Conservation (phyloP, 2,797 vertebrate genomes). For the Loriculus beryllinus region DNA sequence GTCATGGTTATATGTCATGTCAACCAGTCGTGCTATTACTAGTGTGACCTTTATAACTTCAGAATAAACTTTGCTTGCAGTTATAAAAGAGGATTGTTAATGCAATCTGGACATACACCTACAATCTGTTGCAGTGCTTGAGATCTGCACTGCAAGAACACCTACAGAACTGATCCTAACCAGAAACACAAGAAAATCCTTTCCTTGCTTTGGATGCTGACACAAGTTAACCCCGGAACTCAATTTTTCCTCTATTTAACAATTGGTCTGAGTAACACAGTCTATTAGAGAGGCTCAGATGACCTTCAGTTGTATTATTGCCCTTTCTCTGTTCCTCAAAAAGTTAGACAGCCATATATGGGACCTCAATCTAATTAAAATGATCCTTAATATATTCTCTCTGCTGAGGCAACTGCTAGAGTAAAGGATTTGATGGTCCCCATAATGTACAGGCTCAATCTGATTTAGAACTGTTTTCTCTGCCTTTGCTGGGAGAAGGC, state of each 20-base stretch:
- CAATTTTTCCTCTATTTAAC: conserved; percentile 35
- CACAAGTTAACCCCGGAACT: not conserved
- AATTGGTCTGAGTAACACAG: not conserved
- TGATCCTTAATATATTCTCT: conserved; percentile 40
- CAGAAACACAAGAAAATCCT: not conserved
- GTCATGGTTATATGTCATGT: conserved; percentile 10
- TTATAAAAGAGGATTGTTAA: conserved; percentile 23
- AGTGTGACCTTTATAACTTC: conserved; percentile 36
- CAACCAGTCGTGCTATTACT: conserved; percentile 8
- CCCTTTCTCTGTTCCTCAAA: conserved; percentile 20
- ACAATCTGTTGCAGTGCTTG: not conserved
- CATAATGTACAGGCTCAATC: not conserved
- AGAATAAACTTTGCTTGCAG: conserved; percentile 51
- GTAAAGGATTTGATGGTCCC: conserved; percentile 13
- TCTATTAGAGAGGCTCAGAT: not conserved
- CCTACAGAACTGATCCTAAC: not conserved
- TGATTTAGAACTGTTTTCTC: conserved; percentile 15
- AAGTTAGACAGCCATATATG: conserved; percentile 2
- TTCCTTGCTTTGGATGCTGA: conserved; percentile 3
- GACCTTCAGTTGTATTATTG: conserved; percentile 20
- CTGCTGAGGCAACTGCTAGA: conserved; percentile 26
- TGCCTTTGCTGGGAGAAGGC: not conserved
- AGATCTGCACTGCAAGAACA: not conserved
- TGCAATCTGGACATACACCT: not conserved
- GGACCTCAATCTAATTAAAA: conserved; percentile 47